Percentiles rank a stretch among this genome's conserved stretches.
phyloP scores from a whole-genome alignment of 2,888 invertebrate genomes.

The Dryadula phaetusa region DNA sequence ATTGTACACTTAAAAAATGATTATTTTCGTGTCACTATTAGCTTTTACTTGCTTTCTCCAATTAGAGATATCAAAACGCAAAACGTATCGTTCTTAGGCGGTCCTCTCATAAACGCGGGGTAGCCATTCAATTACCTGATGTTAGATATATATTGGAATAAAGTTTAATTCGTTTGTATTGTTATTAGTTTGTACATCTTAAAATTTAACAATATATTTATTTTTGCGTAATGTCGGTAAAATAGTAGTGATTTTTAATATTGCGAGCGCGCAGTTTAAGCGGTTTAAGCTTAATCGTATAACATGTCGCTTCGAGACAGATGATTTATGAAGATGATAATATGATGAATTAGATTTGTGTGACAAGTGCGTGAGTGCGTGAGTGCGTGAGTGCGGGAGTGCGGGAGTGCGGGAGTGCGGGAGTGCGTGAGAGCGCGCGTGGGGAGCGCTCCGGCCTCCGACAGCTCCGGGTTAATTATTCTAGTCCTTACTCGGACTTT shows the following conservation, averaged over 20 bases:
- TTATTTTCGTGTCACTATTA: conserved; percentile 32
- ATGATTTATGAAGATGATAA: conserved; percentile 46
- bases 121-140: too few species aligned
- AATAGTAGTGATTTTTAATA: too few species aligned
- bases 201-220: too few species aligned
- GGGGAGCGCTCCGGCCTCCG: neutral
- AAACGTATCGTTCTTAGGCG: conserved; percentile 20
- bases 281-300: neutral
- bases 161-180: too few species aligned
- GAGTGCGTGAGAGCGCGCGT: conserved; percentile 18
- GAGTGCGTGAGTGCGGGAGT: conserved; percentile 7
- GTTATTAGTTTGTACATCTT: too few species aligned
- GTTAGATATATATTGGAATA: too few species aligned
- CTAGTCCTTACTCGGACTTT: conserved; percentile 45
- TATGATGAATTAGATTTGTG: conserved; percentile 44
- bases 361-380: conserved; percentile 21
- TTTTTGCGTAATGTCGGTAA: too few species aligned
- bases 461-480: conserved; percentile 25
- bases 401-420: conserved; percentile 19
- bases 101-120: too few species aligned
- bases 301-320: conserved; percentile 40
- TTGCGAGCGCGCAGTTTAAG: neutral
- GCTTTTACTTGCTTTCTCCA: conserved; percentile 33
- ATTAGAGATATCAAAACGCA: conserved; percentile 28
- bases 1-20: conserved; percentile 32